Conservation (phyloP, 2,797 vertebrate genomes). For the Acomys russatus region DNA sequence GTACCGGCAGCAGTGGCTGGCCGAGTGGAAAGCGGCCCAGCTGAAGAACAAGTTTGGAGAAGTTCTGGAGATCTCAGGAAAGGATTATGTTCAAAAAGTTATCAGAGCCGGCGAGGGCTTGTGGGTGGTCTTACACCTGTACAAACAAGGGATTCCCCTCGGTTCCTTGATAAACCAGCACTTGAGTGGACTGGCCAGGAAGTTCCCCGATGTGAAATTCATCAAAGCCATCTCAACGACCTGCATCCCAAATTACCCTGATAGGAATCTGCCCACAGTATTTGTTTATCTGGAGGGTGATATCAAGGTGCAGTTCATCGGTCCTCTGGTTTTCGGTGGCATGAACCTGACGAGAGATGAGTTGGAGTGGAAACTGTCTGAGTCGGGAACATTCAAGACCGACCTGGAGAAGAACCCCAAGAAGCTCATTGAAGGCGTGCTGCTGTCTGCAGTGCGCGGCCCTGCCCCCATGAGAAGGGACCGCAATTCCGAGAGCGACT, state of each 20-base stretch:
- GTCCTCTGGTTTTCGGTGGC: conserved; percentile 97
- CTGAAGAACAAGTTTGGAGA: conserved; percentile 96
- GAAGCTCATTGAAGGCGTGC: conserved; percentile 94
- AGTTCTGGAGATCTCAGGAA: conserved; percentile 95
- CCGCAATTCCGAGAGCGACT: conserved; percentile 94
- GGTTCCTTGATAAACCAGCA: conserved; percentile 98
- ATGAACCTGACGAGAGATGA: conserved; percentile 97
- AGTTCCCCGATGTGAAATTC: conserved; percentile 98
- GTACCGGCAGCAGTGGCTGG: conserved; percentile 96
- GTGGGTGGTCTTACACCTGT: conserved; percentile 98
- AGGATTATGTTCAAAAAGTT: conserved; percentile 97
- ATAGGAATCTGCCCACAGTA: conserved; percentile 97
- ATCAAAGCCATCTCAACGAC: conserved; percentile 98
- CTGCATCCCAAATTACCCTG: conserved; percentile 98
- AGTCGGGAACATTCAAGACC: conserved; percentile 95
- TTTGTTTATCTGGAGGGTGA: conserved; percentile 95
- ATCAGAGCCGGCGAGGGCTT: conserved; percentile 95
- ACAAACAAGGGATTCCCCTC: conserved; percentile 97
- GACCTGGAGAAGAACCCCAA: conserved; percentile 97
- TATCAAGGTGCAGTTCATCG: conserved; percentile 97
- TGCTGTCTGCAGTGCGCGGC: conserved; percentile 94
- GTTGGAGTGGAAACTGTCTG: conserved; percentile 97
- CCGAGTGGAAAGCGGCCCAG: conserved; percentile 96
- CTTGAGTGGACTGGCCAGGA: conserved; percentile 92
- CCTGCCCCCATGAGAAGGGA: conserved; percentile 87